Conservation (phyloP, 1,140 invertebrate species). For the Cataglyphis hispanica region DNA sequence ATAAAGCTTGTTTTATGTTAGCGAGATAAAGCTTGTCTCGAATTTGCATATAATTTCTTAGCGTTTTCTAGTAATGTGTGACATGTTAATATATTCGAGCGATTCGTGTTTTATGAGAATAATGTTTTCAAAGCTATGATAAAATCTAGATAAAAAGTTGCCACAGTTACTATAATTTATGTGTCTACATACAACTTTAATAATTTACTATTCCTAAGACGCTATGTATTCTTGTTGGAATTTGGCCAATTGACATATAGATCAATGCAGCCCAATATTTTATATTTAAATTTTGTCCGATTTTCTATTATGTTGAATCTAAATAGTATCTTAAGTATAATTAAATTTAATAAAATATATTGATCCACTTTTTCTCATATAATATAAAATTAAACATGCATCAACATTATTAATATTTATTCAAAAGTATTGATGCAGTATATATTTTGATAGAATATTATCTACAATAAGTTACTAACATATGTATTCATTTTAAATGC, state of each 20-base stretch:
- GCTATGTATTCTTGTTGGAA: constrained; percentile 44
- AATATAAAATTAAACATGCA: neutral
- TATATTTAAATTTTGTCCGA: neutral
- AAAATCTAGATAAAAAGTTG: neutral
- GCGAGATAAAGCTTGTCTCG: constrained; percentile 25
- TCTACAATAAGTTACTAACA: constrained; percentile 9
- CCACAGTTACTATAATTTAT: neutral
- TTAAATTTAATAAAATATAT: neutral
- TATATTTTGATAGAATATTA: neutral
- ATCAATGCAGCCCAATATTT: neutral
- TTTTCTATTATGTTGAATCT: neutral
- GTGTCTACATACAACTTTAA: neutral
- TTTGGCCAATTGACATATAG: constrained; percentile 46
- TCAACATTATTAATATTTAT: neutral
- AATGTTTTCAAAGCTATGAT: constrained; percentile 1
- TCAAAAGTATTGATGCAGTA: neutral
- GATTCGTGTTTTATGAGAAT: constrained; percentile 7
- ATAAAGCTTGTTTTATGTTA: constrained; percentile 31
- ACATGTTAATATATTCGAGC: neutral
- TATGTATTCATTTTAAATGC: neutral
- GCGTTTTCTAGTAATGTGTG: neutral
- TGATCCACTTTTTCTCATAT: neutral
- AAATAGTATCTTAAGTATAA: neutral
- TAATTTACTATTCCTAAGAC: constrained; percentile 58
- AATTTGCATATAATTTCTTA: constrained; percentile 4